Conservation (phyloP, 2,797 vertebrate genomes). For the Manis javanica region DNA sequence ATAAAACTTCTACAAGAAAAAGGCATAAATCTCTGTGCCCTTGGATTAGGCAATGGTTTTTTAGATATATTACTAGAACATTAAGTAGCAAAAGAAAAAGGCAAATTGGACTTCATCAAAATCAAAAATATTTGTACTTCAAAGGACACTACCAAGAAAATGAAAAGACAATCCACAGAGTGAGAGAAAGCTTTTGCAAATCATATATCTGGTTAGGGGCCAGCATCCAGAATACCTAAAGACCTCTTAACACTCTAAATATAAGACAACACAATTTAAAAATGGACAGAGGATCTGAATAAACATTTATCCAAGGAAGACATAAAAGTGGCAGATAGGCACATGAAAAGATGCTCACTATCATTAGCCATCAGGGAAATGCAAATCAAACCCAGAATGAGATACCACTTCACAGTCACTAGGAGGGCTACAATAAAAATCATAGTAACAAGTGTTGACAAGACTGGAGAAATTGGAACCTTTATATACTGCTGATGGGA, state of each 20-base stretch:
- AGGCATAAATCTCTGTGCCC: conserved; percentile 61
- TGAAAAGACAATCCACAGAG: neutral
- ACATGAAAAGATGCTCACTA: neutral
- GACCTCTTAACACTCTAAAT: neutral
- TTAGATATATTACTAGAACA: conserved; percentile 59
- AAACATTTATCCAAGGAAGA: conserved; percentile 5
- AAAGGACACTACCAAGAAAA: neutral
- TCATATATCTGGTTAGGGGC: neutral
- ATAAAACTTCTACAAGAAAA: conserved; percentile 67
- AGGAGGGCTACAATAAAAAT: neutral
- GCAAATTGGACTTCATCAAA: neutral
- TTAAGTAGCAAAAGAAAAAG: conserved; percentile 47
- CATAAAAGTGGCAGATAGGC: neutral
- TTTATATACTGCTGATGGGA: neutral
- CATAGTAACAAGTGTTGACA: neutral
- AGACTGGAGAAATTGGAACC: neutral
- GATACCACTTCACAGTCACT: neutral
- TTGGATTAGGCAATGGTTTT: conserved; percentile 31
- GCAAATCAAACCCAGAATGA: neutral
- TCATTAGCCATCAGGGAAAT: neutral
- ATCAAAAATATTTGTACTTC: conserved; percentile 50
- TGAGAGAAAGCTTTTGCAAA: neutral
- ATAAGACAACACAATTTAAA: neutral
- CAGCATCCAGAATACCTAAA: neutral
- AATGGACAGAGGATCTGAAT: neutral